Evolutionary conservation across 1,140 invertebrate species (phyloP).

Genomic region (Stegodyphus mimosarum): DNA sequence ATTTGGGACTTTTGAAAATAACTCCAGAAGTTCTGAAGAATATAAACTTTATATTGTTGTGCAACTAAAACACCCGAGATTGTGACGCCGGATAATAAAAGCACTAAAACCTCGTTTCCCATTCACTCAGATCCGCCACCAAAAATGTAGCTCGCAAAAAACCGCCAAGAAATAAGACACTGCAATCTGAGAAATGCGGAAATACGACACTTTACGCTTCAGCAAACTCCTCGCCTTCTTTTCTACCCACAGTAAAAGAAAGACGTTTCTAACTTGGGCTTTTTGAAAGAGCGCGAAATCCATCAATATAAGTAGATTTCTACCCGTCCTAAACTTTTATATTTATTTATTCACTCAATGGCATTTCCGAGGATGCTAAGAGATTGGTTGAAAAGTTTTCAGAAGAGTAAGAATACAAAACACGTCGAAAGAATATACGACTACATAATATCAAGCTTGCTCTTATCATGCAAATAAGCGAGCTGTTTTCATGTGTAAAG

Average conservation of each 20-base stretch:
- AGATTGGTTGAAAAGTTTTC: constrained; percentile 42
- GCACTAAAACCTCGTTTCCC: too few relatives aligned
- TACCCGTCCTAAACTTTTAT: constrained; percentile 36
- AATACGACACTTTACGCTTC: constrained; percentile 21
- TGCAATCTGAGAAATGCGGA: background rate
- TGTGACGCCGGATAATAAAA: too few relatives aligned
- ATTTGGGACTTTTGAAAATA: too few relatives aligned
- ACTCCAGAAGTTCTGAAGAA: too few relatives aligned
- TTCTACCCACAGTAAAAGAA: background rate
- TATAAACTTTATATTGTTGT: too few relatives aligned
- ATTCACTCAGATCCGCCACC: too few relatives aligned
- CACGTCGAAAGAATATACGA: background rate
- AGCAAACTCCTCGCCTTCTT: constrained; percentile 4
- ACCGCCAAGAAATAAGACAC: background rate
- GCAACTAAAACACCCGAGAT: too few relatives aligned
- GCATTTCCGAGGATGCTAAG: constrained; percentile 6
- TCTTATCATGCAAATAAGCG: too few relatives aligned
- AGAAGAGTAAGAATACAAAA: constrained; percentile 28
- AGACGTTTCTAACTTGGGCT: background rate
- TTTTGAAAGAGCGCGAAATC: constrained; percentile 19
- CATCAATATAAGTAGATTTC: constrained; percentile 58
- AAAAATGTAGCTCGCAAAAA: too few relatives aligned
- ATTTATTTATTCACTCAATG: constrained; percentile 54
- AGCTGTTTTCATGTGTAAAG: too few relatives aligned
- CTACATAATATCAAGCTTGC: too few relatives aligned